Percentiles rank a stretch among this genome's conserved stretches.
phyloP scores from a whole-genome alignment of 2,888 invertebrate genomes.

The Serrognathus titanus region DNA sequence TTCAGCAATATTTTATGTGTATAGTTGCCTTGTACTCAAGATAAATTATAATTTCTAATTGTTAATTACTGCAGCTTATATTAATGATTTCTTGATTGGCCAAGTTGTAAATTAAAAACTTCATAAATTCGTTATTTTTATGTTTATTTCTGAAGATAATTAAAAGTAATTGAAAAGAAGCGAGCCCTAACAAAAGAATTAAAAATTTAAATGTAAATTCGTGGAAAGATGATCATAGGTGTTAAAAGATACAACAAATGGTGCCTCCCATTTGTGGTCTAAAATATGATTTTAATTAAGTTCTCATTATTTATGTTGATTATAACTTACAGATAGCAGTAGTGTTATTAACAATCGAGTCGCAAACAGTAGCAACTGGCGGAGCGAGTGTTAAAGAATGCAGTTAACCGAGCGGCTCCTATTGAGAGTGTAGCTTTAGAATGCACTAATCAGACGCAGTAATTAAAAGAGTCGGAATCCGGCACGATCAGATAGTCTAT shows the following conservation, averaged over 20 bases:
- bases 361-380: slow-evolving; percentile 33
- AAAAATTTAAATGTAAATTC: slow-evolving; percentile 1
- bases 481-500: slow-evolving; percentile 26
- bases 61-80: no score
- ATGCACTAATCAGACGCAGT: slow-evolving; percentile 26
- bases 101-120: no score
- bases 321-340: slow-evolving; percentile 27
- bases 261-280: slow-evolving; percentile 8
- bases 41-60: no score
- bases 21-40: no score
- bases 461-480: slow-evolving; percentile 39
- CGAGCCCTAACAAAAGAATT: not conserved
- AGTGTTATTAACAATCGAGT: slow-evolving; percentile 14
- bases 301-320: slow-evolving; percentile 41
- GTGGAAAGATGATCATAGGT: not conserved
- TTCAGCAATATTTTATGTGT: no score
- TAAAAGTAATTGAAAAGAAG: not conserved
- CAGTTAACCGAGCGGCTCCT: slow-evolving; percentile 23
- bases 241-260: not conserved
- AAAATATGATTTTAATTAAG: slow-evolving; percentile 40
- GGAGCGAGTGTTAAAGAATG: slow-evolving; percentile 32
- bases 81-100: no score
- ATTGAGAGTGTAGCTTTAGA: slow-evolving; percentile 23
- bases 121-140: no score
- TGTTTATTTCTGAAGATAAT: not conserved